Evolutionary conservation across 1,140 invertebrate genomes (phyloP).

Genomic region (Drosophila obscura): DNA sequence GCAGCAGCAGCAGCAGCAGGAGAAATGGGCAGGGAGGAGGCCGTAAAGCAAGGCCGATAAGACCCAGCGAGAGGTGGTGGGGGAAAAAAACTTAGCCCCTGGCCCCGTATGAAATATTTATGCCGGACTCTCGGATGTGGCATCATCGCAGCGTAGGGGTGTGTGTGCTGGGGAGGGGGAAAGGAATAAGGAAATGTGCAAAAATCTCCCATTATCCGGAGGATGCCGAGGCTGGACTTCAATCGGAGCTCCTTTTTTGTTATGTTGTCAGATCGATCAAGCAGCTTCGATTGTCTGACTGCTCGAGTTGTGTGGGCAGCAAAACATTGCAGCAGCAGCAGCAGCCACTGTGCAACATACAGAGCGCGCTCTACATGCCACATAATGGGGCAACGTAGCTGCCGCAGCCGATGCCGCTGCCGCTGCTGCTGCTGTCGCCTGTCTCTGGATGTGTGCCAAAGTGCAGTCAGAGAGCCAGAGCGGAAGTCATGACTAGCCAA

Average conservation of each 20-base stretch:
- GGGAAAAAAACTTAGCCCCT: constrained; percentile 9
- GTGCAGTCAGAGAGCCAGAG: constrained; percentile 50
- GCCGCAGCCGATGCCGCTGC: constrained; percentile 17
- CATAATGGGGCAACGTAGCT: constrained; percentile 68
- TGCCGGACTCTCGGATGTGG: constrained; percentile 48
- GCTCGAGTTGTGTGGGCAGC: constrained; percentile 68
- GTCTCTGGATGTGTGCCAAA: constrained; percentile 63
- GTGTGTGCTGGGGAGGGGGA: neutral
- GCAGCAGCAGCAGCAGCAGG: neutral
- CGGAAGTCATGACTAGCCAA: constrained; percentile 81
- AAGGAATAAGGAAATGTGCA: neutral
- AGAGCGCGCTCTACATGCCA: constrained; percentile 64
- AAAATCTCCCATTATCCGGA: neutral
- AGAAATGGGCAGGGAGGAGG: neutral
- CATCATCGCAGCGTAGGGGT: neutral
- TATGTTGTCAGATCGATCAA: too few relatives aligned
- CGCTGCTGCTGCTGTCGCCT: constrained; percentile 7
- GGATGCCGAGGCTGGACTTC: constrained; percentile 37
- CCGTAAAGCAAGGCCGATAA: constrained; percentile 12
- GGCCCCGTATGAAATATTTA: constrained; percentile 72
- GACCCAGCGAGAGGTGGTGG: constrained; percentile 18
- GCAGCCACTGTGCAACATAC: constrained; percentile 1
- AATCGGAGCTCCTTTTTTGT: constrained; percentile 21
- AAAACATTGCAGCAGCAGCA: constrained; percentile 52
- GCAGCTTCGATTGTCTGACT: constrained; percentile 36